phyloP scores from a whole-genome alignment of 2,113 vertebrate genomes.

The Sceloporus undulatus region DNA sequence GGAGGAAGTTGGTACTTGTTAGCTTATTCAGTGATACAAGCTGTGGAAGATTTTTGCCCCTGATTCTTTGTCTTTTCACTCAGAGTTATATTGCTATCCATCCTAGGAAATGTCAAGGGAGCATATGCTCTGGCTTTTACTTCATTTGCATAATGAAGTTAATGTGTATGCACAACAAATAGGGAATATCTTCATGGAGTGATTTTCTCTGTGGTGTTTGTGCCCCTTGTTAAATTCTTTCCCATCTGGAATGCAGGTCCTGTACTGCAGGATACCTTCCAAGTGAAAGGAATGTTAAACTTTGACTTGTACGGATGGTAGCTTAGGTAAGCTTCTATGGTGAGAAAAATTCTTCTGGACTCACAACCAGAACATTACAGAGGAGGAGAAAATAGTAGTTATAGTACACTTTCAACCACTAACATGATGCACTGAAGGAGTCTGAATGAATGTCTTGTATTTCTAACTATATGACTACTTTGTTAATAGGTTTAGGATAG shows the following conservation, averaged over 20 bases:
- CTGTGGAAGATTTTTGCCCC: background rate
- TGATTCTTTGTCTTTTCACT: slow-evolving; percentile 43
- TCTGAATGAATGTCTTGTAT: slow-evolving; percentile 30
- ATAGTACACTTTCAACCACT: background rate
- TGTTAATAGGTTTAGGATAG: too few relatives aligned
- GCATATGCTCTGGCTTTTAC: slow-evolving; percentile 81
- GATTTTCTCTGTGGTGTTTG: slow-evolving; percentile 62
- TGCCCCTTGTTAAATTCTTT: slow-evolving; percentile 61
- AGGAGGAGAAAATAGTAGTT: background rate
- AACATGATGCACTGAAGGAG: slow-evolving; percentile 4
- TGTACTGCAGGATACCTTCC: slow-evolving; percentile 41
- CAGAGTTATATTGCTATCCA: slow-evolving; percentile 72
- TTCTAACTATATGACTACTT: background rate
- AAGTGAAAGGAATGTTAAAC: background rate
- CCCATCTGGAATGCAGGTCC: slow-evolving; percentile 58
- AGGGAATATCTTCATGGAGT: slow-evolving; percentile 60
- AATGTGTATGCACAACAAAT: slow-evolving; percentile 89
- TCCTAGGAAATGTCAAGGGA: slow-evolving; percentile 75
- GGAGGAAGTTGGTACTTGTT: background rate
- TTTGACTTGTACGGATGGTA: background rate
- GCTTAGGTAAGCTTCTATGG: background rate
- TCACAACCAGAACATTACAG: background rate
- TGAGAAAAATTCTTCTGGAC: slow-evolving; percentile 19
- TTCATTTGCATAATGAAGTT: slow-evolving; percentile 84
- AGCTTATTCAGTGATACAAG: slow-evolving; percentile 20